These are phyloP conservation scores for Drosophila fulvimacula DNA, from an alignment of 2,888 invertebrate species.

Conservation along the genomic window DNA sequence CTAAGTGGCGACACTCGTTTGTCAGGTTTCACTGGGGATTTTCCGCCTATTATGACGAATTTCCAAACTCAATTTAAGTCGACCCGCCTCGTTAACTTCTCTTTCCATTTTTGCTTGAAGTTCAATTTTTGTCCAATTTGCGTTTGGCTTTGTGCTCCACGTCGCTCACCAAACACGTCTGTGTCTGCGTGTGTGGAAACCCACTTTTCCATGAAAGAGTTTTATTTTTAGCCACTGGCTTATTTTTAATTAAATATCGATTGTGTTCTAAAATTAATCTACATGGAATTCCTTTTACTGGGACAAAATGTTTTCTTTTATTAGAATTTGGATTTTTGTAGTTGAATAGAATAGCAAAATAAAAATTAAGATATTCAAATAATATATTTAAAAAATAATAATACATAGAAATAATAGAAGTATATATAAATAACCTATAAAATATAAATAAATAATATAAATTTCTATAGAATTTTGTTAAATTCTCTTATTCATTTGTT, in stretches of 20 bases:
- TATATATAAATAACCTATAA: too few species aligned
- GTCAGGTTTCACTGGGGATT: constrained; percentile 65
- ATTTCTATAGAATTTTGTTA: too few species aligned
- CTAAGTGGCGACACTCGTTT: constrained; percentile 35
- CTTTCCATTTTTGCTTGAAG: constrained; percentile 19
- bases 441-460: too few species aligned
- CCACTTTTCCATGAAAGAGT: constrained; percentile 40
- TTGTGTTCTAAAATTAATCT: constrained; percentile 42
- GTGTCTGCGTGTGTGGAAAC: constrained; percentile 14
- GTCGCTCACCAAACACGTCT: constrained; percentile 16
- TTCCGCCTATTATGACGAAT: constrained; percentile 44
- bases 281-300: neutral
- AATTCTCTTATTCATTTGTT: too few species aligned
- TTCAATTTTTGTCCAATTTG: constrained; percentile 58
- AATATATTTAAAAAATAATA: too few species aligned
- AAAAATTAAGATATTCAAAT: neutral
- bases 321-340: neutral
- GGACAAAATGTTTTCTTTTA: neutral
- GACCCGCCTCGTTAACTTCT: constrained; percentile 17
- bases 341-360: neutral
- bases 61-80: constrained; percentile 15
- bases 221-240: constrained; percentile 67
- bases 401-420: too few species aligned
- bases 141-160: constrained; percentile 49
- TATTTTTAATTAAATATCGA: constrained; percentile 71